These are phyloP conservation scores for Heliangelus exortis DNA, from an alignment of 2,797 vertebrate species.

Conservation along the genomic window DNA sequence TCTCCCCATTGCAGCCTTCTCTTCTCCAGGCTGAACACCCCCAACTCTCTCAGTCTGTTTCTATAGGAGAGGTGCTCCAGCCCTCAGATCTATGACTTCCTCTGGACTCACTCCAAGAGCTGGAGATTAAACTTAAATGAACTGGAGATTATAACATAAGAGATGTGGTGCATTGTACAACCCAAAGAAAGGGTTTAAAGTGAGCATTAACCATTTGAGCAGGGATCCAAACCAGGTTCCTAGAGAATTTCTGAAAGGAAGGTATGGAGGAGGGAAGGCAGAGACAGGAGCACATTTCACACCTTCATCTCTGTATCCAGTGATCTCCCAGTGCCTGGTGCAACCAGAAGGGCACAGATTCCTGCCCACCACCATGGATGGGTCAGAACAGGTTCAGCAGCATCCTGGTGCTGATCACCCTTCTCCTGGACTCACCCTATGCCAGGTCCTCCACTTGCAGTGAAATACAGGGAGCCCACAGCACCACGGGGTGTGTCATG, in stretches of 20 bases:
- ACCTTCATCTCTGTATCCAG: not conserved
- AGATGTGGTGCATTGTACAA: not conserved
- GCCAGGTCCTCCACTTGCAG: not conserved
- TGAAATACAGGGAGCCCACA: rapidly evolving
- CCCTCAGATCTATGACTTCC: too few relatives aligned
- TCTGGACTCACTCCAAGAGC: too few relatives aligned
- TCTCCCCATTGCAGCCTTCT: too few relatives aligned
- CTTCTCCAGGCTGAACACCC: too few relatives aligned
- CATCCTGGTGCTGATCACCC: not conserved
- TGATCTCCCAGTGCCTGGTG: not conserved
- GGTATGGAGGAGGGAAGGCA: not conserved
- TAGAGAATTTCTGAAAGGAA: not conserved
- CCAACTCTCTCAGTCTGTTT: too few relatives aligned
- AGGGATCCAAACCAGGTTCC: not conserved
- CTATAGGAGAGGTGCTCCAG: too few relatives aligned
- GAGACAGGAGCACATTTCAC: not conserved
- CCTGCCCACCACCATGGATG: not conserved
- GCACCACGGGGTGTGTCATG: rapidly evolving
- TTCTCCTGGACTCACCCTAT: not conserved
- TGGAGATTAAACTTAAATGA: not conserved
- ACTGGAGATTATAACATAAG: not conserved
- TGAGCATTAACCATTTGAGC: not conserved
- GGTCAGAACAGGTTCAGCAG: not conserved
- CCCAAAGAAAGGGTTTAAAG: not conserved
- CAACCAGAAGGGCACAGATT: not conserved